These are phyloP conservation scores for Drosophila kuntzei DNA, from an alignment of 2,888 invertebrate species.

Conservation along the genomic window DNA sequence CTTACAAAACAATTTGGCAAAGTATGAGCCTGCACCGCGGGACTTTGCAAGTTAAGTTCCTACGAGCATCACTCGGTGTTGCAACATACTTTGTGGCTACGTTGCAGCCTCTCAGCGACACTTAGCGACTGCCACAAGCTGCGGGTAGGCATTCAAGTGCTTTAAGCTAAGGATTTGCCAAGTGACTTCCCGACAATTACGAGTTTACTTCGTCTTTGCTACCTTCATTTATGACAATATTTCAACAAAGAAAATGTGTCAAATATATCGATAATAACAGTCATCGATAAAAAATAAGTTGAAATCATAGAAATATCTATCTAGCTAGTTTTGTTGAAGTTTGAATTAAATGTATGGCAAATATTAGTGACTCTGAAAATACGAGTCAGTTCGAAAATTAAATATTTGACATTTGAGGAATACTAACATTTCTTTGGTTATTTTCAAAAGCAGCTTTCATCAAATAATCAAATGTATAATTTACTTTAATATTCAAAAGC, in stretches of 20 bases:
- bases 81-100: conserved; percentile 4
- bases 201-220: too few relatives aligned
- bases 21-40: conserved; percentile 12
- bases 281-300: too few relatives aligned
- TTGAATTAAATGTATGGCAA: too few relatives aligned
- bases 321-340: too few relatives aligned
- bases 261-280: neutral
- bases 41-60: neutral
- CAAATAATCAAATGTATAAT: neutral
- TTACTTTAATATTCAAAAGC: neutral
- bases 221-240: neutral
- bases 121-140: conserved; percentile 3
- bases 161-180: neutral
- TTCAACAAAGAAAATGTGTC: neutral
- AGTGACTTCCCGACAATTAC: neutral
- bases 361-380: too few relatives aligned
- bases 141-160: neutral
- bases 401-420: too few relatives aligned
- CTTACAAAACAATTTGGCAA: conserved; percentile 61
- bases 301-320: too few relatives aligned
- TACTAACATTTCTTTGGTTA: too few relatives aligned
- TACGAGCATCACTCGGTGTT: conserved; percentile 10
- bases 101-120: neutral
- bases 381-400: neutral
- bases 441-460: neutral